Evolutionary conservation across 2,113 vertebrate genomes (phyloP).

Genomic region (Nyctibius bracteatus): DNA sequence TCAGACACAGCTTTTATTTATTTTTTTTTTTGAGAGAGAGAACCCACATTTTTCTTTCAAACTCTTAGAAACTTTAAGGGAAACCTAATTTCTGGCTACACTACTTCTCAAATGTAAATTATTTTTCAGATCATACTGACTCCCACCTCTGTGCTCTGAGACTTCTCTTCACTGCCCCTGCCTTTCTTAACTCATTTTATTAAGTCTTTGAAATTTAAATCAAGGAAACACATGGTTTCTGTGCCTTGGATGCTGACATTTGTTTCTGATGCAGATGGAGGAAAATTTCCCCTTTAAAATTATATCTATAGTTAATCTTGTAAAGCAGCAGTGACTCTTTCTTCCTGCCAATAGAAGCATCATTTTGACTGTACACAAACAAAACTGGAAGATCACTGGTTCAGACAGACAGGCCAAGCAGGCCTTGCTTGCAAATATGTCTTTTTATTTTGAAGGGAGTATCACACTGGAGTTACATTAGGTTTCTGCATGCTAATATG

Average conservation of each 20-base stretch:
- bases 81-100: background rate
- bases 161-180: background rate
- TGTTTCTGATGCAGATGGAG: background rate
- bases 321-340: background rate
- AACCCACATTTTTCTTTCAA: background rate
- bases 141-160: background rate
- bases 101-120: background rate
- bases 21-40: too few species aligned
- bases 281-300: background rate
- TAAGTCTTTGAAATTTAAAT: background rate
- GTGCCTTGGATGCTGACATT: background rate
- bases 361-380: background rate
- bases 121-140: background rate
- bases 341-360: background rate
- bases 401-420: background rate
- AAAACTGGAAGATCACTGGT: background rate
- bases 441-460: background rate
- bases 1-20: background rate
- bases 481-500: background rate
- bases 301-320: background rate
- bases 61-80: background rate
- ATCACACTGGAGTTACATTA: background rate
- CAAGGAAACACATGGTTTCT: background rate
- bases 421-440: background rate
- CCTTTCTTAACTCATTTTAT: background rate